Evolutionary conservation across 2,113 vertebrate species (phyloP), one percentile per base, ranked within the genome.

Genomic region (Ramphastos sulfuratus): DNA sequence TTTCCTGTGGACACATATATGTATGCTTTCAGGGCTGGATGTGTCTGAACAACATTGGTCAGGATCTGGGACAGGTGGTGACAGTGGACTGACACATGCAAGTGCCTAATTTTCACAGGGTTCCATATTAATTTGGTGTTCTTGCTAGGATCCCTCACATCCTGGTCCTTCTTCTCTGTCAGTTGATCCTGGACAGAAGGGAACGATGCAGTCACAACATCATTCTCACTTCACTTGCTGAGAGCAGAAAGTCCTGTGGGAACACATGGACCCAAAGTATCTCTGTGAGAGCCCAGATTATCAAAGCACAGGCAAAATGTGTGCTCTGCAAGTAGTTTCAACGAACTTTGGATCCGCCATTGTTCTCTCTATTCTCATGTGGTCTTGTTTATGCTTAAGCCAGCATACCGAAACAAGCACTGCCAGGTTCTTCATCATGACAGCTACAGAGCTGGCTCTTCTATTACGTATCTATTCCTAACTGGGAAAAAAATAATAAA

Each of bases 381-480:
- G 89, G 81, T 89, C 81, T 91, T 92, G 82, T 94, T 95, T 96
- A 83, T 95, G 94, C 94, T 92, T 95, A 94, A 94, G n/a, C 93
- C 65, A 96, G 95, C 93, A 86, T 69, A 95, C 76, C 80, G 48
- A 96, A 95, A 91, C 95, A 95, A 80, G 85, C 93, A 93, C 39
- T 84, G 85, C 91, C 93, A 94, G 93, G 76, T 93, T 96, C 87
- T 90, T 73, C 93, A 94, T 83, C 73, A 90, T 92, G 93, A 95
- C 10, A 1, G 76, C 80, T 94, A 65, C 74, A 81, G 93, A 94
- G 87, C 59, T 95, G 65, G 76, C 79, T 95, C 82, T 88, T 96
- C 94, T 85, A 83, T 90, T 95, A 85, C 91, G 90, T 83, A 96
- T 64, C 94, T 82, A 87, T 94, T 91, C 89, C 93, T 96, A 96